A percentile compares a stretch with the other conserved stretches of the same genome.
phyloP scores from a whole-genome alignment of 1,140 invertebrate genomes.

The Wiebesia pumilae region DNA sequence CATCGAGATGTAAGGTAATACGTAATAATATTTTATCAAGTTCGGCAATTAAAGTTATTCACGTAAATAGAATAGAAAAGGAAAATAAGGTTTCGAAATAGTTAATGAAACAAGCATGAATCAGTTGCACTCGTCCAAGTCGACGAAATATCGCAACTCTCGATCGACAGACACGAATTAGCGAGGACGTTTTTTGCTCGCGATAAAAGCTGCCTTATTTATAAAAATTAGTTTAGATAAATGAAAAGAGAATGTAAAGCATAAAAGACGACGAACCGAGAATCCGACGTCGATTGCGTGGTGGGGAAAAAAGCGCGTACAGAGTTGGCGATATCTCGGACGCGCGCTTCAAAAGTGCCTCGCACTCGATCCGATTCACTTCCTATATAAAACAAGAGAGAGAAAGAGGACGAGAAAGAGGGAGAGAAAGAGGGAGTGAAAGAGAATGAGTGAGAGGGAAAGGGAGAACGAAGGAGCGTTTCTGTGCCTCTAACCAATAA shows the following conservation, averaged over 20 bases:
- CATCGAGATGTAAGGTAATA: too few relatives aligned
- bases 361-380: slow-evolving; percentile 11
- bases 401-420: not conserved
- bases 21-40: too few relatives aligned
- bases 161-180: not conserved
- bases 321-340: slow-evolving; percentile 17
- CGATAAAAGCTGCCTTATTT: not conserved
- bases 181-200: not conserved
- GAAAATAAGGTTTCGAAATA: not conserved
- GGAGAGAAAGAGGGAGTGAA: not conserved
- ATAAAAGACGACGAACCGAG: not conserved
- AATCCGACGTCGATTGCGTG: not conserved
- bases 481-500: not conserved
- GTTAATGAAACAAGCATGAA: not conserved
- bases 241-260: not conserved
- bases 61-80: not conserved
- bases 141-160: too few relatives aligned
- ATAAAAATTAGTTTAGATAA: not conserved
- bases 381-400: not conserved
- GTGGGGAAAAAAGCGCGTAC: slow-evolving; percentile 25
- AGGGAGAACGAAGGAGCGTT: not conserved
- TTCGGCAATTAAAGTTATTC: too few relatives aligned
- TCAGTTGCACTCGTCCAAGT: not conserved
- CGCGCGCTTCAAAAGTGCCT: slow-evolving; percentile 14
- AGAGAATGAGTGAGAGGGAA: not conserved